Conservation (phyloP, 2,888 invertebrate species). For the Drosophila nigricruria region DNA sequence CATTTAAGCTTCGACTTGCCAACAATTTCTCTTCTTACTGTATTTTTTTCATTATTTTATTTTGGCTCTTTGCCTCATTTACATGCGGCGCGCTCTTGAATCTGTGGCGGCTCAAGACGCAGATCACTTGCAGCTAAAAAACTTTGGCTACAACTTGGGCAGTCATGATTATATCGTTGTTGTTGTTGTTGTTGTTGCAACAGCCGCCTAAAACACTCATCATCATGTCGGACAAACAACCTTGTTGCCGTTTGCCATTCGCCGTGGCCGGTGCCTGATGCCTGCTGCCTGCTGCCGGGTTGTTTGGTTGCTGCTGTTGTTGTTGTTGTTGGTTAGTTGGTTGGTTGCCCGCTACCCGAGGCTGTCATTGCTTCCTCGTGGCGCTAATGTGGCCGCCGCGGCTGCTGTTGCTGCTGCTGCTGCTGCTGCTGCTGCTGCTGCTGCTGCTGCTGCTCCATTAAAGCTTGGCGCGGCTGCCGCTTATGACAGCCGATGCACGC, state of each 20-base stretch:
- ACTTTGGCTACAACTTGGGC: constrained; percentile 73
- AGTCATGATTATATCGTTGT: constrained; percentile 69
- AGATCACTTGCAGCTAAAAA: constrained; percentile 63
- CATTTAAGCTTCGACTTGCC: background rate
- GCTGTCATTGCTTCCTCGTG: constrained; percentile 70
- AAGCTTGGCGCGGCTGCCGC: constrained; percentile 70
- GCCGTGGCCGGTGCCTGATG: constrained; percentile 46
- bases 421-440: constrained; percentile 59
- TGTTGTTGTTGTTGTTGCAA: constrained; percentile 49
- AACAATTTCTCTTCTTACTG: constrained; percentile 3
- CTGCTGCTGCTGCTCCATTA: constrained; percentile 63
- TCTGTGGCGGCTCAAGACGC: constrained; percentile 56
- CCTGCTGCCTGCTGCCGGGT: constrained; percentile 19
- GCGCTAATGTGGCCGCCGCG: constrained; percentile 70
- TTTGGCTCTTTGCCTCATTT: constrained; percentile 63
- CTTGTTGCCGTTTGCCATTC: constrained; percentile 72
- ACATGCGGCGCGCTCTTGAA: constrained; percentile 70
- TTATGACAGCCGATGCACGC: constrained; percentile 74
- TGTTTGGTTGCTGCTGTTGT: constrained; percentile 33
- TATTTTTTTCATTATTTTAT: constrained; percentile 5
- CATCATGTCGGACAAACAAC: constrained; percentile 81
- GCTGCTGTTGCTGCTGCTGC: constrained; percentile 52
- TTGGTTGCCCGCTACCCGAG: constrained; percentile 47
- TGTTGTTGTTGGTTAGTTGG: constrained; percentile 24
- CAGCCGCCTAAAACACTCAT: constrained; percentile 78